phyloP scores from a whole-genome alignment of 2,797 vertebrate genomes.

The Xyrichtys novacula region DNA sequence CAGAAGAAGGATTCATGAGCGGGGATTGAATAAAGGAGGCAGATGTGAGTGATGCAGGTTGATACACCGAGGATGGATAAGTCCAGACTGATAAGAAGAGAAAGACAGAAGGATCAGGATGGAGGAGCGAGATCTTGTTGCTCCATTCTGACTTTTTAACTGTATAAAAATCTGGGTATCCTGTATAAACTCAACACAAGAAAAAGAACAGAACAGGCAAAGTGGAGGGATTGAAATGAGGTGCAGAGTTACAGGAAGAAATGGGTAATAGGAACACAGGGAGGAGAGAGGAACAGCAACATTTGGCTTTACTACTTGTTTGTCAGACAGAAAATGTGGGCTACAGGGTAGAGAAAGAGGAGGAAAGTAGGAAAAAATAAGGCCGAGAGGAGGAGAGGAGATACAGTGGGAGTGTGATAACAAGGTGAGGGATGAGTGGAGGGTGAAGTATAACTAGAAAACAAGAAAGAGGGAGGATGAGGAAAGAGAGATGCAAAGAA shows the following conservation, averaged over 20 bases:
- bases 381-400: background rate
- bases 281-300: constrained; percentile 46
- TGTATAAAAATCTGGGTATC: no score
- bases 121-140: constrained; percentile 6
- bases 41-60: constrained; percentile 27
- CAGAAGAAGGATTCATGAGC: constrained; percentile 26
- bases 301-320: constrained; percentile 46
- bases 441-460: background rate
- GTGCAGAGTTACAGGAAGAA: constrained; percentile 46
- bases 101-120: constrained; percentile 7
- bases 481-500: background rate
- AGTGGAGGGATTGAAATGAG: constrained; percentile 32
- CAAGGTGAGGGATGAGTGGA: background rate
- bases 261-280: constrained; percentile 51
- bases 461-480: background rate
- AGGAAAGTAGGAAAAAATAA: background rate
- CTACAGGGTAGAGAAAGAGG: background rate
- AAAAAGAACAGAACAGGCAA: constrained; percentile 12
- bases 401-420: background rate
- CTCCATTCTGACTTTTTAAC: constrained; percentile 13
- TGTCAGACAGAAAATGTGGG: constrained; percentile 14
- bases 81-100: constrained; percentile 27
- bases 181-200: no score
- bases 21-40: constrained; percentile 18
- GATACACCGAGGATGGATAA: constrained; percentile 31